Evolutionary conservation across 2,888 invertebrate genomes (phyloP), one percentile per base, ranked within the genome.

Genomic region (Petrolisthes manimaculis): DNA sequence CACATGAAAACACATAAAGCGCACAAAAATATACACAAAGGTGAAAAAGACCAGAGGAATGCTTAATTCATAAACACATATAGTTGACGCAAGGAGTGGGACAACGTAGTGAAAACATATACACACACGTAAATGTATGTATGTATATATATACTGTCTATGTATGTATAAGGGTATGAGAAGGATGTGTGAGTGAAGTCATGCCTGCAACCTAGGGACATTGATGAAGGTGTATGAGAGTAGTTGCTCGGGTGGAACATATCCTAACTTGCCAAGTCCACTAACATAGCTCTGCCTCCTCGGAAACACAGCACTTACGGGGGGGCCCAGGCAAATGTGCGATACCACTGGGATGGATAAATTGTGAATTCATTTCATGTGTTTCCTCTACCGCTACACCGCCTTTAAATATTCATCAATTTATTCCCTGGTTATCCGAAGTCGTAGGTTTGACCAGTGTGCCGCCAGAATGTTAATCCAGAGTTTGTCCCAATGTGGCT

Each of bases 391-490:
- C 87, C 87, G 61, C 87, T 83, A 84, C 84, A 37, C 83, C 84
- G 87, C 87, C 87, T 88, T 88, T 88, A 88, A 88, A 88, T 88
- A 88, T 88, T 88, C 87, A 88, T 88, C 87, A 88, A 88, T 88
- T 88, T 88, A 88, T 88, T 88, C 81, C 80, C 84, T 81, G 87
- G 87, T 88, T 88, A 88, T 88, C 87, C 87, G 84, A 88, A 88
- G 87, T 83, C 87, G 87, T 88, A 88, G 84, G 71, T 88, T 84
- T 88, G 84, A 88, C 87, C 87, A 88, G 87, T 55, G 74, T 78
- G 79, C 79, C 82, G 54, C 67, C 21, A 80, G 87, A 88, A 88
- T 88, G 83, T 88, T 88, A 88, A 88, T 88, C 80, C 83, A 24
- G 56, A 80, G 74, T 88, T 88, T 83, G 87, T 84, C 83, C 83